Base-by-base conservation (phyloP, 1,140 invertebrate genomes). In the Elymnias hypermnestra region DNA sequence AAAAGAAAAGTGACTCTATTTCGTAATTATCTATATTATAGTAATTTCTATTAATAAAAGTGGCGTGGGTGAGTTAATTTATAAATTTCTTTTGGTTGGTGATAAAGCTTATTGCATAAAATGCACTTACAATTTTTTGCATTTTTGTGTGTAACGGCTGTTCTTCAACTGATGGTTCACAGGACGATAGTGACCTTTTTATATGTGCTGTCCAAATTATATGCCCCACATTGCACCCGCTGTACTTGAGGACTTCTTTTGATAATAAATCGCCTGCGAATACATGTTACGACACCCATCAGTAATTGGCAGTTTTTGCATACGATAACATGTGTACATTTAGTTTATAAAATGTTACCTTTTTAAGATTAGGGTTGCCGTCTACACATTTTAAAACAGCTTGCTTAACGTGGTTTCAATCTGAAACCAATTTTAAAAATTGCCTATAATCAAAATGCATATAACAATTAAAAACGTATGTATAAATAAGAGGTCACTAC, bases 201-300 rank as follows among this genome's bases (percentile, higher is more conserved):
- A 70, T 70, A 70, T n/a, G n/a, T 56, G 37, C 22, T 38, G 47
- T 38, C 49, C 39, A 35, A 57, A 57, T 57, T 57, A 50, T 51
- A 40, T 39, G 57, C 29, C 51, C 55, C 45, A 55, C 41, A 63
- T 60, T 45, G 37, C 44, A 49, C 26, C 31, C 15, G 39, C 18
- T 43, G 56, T 57, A 60, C 62, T 56, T 58, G 59, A 56, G 22
- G 54, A 60, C 57, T 64, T 53, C 40, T 51, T 59, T 37, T 50
- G 53, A 33, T 38, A 29, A 38, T n/a, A 38, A 38, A 44, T 41
- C 23, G 31, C 19, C 14, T 47, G n/a, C 18, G 19, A 10, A 15
- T 15, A n/a, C 26, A 2, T 6, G 31, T 33, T 33, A 33, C 31
- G 14, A 17, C 31, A 33, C 13, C 9, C 31, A 7, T 33, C 31